phyloP scores from a whole-genome alignment of 2,797 vertebrate species.

The Spea hammondii region DNA sequence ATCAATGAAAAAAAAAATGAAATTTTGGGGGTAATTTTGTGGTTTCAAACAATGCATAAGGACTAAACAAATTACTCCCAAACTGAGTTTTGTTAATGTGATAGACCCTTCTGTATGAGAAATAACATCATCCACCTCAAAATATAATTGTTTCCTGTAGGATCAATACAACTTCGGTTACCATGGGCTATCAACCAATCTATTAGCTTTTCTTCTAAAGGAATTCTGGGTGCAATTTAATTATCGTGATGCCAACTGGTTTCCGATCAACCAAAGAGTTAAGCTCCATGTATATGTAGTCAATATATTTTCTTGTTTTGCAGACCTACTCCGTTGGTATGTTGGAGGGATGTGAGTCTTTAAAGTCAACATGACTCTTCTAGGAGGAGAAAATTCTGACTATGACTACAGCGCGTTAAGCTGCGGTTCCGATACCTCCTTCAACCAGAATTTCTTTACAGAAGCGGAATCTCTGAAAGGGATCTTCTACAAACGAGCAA shows the following conservation, averaged over 20 bases:
- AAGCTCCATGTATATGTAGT: background rate
- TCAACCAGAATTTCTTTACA: constrained; percentile 77
- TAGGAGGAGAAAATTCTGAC: constrained; percentile 93
- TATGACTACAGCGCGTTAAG: constrained; percentile 96
- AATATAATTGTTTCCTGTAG: too few relatives aligned
- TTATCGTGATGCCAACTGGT: too few relatives aligned
- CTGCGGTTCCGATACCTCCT: constrained; percentile 85
- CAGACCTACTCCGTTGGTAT: constrained; percentile 55
- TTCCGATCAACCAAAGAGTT: background rate
- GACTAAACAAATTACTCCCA: too few relatives aligned
- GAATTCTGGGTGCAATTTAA: too few relatives aligned
- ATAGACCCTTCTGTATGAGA: too few relatives aligned
- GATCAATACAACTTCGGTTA: too few relatives aligned
- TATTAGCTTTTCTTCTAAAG: background rate
- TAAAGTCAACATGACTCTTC: constrained; percentile 85
- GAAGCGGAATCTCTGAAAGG: constrained; percentile 85
- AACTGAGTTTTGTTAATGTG: too few relatives aligned
- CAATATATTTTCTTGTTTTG: constrained; percentile 49
- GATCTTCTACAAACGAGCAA: constrained; percentile 88
- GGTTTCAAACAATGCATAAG: too few relatives aligned
- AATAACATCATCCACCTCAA: too few relatives aligned
- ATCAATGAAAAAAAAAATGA: too few relatives aligned
- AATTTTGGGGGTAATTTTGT: too few relatives aligned
- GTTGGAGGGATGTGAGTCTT: constrained; percentile 76
- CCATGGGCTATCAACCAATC: background rate